Evolutionary conservation across 2,888 invertebrate genomes (phyloP).

Genomic region (Entomobrya multifasciata): DNA sequence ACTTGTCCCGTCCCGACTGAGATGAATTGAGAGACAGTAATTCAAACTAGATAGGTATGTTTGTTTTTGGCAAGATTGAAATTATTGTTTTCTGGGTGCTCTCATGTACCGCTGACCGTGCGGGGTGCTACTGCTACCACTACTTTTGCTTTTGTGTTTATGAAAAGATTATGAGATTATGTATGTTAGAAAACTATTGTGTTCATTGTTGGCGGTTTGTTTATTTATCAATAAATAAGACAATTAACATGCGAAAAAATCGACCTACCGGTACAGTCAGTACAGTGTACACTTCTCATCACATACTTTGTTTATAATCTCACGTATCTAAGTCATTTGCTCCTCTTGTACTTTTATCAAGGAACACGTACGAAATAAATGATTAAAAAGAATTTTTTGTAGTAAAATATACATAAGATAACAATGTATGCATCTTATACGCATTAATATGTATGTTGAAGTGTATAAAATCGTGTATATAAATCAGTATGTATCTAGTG

Average conservation of each 20-base stretch:
- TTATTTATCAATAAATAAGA: slow-evolving; percentile 39
- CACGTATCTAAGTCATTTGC: slow-evolving; percentile 20
- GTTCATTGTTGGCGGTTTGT: slow-evolving; percentile 25
- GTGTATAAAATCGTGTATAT: no score
- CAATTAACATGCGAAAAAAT: slow-evolving; percentile 20
- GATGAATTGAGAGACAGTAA: slow-evolving; percentile 24
- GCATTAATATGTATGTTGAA: background rate
- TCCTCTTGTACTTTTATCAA: background rate
- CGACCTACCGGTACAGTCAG: background rate
- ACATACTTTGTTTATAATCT: background rate
- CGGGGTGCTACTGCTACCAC: slow-evolving; percentile 10
- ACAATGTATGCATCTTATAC: background rate
- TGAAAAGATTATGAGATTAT: no score
- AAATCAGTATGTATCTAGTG: background rate
- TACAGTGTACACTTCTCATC: no score
- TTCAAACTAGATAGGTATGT: slow-evolving; percentile 25
- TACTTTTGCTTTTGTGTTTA: no score
- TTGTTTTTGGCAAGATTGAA: no score
- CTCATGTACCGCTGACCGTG: slow-evolving; percentile 3
- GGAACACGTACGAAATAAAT: slow-evolving; percentile 43
- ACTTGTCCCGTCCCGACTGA: slow-evolving; percentile 43
- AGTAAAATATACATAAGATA: background rate
- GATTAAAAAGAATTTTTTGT: slow-evolving; percentile 21
- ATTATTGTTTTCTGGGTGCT: background rate
- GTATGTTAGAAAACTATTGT: no score